Base-by-base conservation (phyloP, 2,888 invertebrate genomes). In the Seira musarum region DNA sequence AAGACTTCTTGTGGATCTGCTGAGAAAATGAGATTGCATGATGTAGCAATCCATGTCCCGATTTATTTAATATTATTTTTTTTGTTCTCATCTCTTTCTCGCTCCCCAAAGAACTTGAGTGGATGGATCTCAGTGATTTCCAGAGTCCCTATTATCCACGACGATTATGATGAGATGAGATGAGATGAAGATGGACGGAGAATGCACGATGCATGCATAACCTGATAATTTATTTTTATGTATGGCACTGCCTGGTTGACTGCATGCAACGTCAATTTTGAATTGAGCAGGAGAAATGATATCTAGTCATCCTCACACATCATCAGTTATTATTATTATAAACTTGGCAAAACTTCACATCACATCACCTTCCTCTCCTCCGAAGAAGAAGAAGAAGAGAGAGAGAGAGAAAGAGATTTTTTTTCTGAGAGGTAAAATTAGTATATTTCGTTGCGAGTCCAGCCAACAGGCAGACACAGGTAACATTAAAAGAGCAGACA, bases 401-500 rank as follows among this genome's bases (percentile, higher is more conserved):
- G 30, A 8, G 40, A 24, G 69, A 57, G n/a, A 57, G n/a, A 57
- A n/a, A 64, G 25, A 64, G 65, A 35, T 65, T 65, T 60, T 71
- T 71, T 63, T 71, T 63, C 2, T 60, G 21, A 21, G 60, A 21
- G 10, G 60, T 60, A 60, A 60, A 60, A 60, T 60, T 60, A 60
- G 60, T 60, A 60, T 69, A 57, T 69, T 60, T 69, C 30, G 57
- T 15, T 57, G 25, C 24, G 8, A 69, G 15, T 70, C 61, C 70
- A 60, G 40, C 8, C 65, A n/a, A n/a, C n/a, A n/a, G n/a, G n/a
- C 65, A 73, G 73, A 73, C 73, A 65, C 64, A 49, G 49, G 46
- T 24, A 73, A 73, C 64, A 65, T 65, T 73, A 65, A 73, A 60
- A 73, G 46, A 73, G 73, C 65, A 73, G 79, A 80, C 63, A 60